Evolutionary conservation across 2,797 vertebrate species (phyloP), one percentile per base, ranked within the genome.

Genomic region (Podargus strigoides): DNA sequence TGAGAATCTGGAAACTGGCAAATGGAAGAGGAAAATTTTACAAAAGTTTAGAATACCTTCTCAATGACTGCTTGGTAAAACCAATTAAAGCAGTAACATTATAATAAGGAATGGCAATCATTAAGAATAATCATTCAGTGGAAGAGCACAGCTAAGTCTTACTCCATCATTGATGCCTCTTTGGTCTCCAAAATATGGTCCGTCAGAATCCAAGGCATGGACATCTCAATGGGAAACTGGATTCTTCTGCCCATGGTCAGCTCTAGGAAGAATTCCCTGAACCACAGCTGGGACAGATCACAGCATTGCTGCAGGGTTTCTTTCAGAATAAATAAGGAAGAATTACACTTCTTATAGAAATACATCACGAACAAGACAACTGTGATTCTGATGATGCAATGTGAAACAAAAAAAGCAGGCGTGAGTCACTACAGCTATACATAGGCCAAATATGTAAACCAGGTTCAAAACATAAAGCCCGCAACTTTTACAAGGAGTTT

Each of bases 111-210:
- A 60, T 7, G 6, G 22, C 23, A 68, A 58, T 69, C 10, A 34
- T 32, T 49, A 74, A 67, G 47, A 80, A 42, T 22, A 87, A 72
- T 55, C 14, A 53, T 30, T 50, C 49, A 63, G 20, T 8, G 11
- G 14, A 85, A 64, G 27, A 85, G 34, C 10, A 55, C 28, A 24
- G 37, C 7, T 32, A 24, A 42, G 23, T 66, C 98, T 98, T 97
- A 99, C 99, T 99, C 99, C 99, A 99, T 99, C 99, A 99, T 99
- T 11, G 99, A 99, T 1, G 99, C 98, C 93, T 99, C 99, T 96
- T 99, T 99, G 83, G 98, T 99, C 96, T 99, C 99, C 94, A 99
- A 97, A 93, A 99, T 99, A 97, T 99, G 99, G 95, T 99, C 99
- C 0, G 99, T 99, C 96, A 99, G 98, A 97, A 99, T 99, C 99